These are phyloP conservation scores for Hydraecia micacea DNA, from an alignment of 2,888 invertebrate species.

Conservation along the genomic window DNA sequence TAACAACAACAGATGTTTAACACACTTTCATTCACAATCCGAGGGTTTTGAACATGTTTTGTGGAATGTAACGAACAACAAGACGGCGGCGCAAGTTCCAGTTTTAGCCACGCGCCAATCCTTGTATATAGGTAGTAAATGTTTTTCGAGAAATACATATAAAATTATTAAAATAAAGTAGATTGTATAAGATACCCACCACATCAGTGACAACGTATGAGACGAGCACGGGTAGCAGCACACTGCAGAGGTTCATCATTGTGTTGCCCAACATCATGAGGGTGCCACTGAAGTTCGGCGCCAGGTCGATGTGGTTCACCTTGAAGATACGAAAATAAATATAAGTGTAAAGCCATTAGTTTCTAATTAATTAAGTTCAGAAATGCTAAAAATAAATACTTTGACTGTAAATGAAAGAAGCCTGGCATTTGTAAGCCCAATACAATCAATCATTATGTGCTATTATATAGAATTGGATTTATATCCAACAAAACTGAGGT, in stretches of 20 bases:
- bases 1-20: neutral
- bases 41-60: too few relatives aligned
- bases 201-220: slow-evolving; percentile 92
- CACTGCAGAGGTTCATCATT: slow-evolving; percentile 91
- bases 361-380: neutral
- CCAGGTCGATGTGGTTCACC: slow-evolving; percentile 94
- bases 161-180: neutral
- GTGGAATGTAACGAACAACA: neutral
- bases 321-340: slow-evolving; percentile 69
- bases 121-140: neutral
- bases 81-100: neutral
- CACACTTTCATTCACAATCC: neutral
- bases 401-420: neutral
- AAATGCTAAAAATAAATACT: neutral
- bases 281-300: slow-evolving; percentile 94
- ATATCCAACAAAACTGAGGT: neutral
- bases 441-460: neutral
- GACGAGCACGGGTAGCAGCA: slow-evolving; percentile 92
- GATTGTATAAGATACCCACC: slow-evolving; percentile 83
- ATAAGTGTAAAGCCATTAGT: neutral
- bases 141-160: too few relatives aligned
- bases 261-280: slow-evolving; percentile 95
- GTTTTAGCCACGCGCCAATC: neutral
- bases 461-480: neutral
- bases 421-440: neutral